Evolutionary conservation across 2,888 invertebrate genomes (phyloP), one percentile per base, ranked within the genome.

Genomic region (Norana najaformis): DNA sequence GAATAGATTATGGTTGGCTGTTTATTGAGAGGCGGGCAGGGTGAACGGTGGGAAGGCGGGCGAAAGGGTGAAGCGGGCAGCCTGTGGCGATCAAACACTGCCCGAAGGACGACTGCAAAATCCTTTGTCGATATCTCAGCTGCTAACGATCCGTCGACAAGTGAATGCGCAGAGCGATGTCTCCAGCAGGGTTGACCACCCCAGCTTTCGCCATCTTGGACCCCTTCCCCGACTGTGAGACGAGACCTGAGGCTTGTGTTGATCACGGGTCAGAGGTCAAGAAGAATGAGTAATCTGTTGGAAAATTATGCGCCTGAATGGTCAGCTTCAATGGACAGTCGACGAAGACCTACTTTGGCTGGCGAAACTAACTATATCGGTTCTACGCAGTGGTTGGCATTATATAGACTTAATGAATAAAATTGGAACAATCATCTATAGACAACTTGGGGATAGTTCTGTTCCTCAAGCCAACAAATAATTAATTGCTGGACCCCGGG

Each of bases 131-230:
- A 69, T 69, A 69, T 69, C 69, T 69, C 69, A 11, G 69, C 69
- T 69, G 69, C 69, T 69, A 69, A 69, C 69, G 69, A 69, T n/a
- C 69, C 69, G n/a, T 69, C 69, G 69, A 69, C 69, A 69, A 69
- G 69, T 69, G 69, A n/a, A 69, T 13, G 69, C n/a, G 69, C 30
- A n/a, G 69, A n/a, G 69, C 69, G 30, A 69, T 69, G 69, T 69
- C 69, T n/a, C 69, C 69, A n/a, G 69, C 69, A n/a, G n/a, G 30
- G 69, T n/a, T 69, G 69, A 69, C 69, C 69, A n/a, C 41, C 41
- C 18, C 41, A 4, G 41, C 41, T 4, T 13, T 30, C n/a, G 69
- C 69, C 69, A 69, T 69, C 30, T 69, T 69, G 69, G 69, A 69
- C 69, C 13, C 30, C 69, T 11, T n/a, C n/a, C n/a, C 30, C 69